Percentiles rank a stretch among this genome's conserved stretches.
Conservation (phyloP, 2,888 invertebrate genomes). For the Uropetala carovei region DNA sequence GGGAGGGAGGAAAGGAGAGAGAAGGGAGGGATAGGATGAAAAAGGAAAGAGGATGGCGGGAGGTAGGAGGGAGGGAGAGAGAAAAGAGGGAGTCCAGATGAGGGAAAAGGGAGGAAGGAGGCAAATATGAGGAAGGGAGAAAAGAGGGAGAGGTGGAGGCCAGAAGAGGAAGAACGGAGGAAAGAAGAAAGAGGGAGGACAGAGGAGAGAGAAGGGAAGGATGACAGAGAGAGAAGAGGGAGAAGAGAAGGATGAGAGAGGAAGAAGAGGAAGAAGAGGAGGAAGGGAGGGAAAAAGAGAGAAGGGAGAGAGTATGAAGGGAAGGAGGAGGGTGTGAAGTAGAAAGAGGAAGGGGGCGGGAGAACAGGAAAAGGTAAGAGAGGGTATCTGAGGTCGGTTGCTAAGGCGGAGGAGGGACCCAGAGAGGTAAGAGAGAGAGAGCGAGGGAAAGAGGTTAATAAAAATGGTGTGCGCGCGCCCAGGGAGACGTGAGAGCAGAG, state of each 20-base stretch:
- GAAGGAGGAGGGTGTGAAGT: neutral
- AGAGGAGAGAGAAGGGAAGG: too few species aligned
- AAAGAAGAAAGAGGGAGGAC: too few species aligned
- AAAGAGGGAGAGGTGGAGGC: neutral
- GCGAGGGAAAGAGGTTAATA: neutral
- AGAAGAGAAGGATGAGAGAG: neutral
- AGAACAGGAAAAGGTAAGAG: neutral
- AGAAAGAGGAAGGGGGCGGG: neutral
- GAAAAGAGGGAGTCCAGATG: too few species aligned
- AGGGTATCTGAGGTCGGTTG: neutral
- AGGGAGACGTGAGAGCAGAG: neutral
- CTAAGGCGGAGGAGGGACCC: too few species aligned
- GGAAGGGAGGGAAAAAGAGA: neutral
- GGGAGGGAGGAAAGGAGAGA: neutral
- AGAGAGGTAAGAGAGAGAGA: neutral
- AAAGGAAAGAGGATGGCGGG: neutral
- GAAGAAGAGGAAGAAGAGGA: neutral
- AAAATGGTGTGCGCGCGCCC: neutral
- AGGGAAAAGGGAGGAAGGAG: too few species aligned
- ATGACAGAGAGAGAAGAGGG: too few species aligned
- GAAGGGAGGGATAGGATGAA: neutral
- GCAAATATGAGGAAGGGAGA: too few species aligned
- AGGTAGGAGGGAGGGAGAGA: neutral
- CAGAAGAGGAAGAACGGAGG: too few species aligned
- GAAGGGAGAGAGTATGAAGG: neutral